These are phyloP conservation scores for Maconellicoccus hirsutus DNA, from an alignment of 1,140 invertebrate species.

Conservation along the genomic window DNA sequence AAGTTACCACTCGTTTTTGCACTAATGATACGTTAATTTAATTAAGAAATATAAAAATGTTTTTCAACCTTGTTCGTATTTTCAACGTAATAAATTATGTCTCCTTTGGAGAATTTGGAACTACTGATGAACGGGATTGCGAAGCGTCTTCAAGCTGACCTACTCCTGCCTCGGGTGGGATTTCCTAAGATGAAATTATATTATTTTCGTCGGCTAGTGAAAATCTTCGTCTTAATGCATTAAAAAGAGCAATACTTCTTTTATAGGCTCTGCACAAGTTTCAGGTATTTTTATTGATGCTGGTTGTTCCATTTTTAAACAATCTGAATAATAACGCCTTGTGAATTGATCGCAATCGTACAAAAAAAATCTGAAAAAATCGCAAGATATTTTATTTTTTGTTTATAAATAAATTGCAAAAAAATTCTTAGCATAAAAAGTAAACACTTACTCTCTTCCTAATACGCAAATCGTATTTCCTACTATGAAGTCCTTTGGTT, in stretches of 20 bases:
- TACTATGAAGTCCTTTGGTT: conserved; percentile 59
- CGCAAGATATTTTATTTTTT: no score
- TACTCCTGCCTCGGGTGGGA: conserved; percentile 54
- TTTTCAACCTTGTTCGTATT: conserved; percentile 14
- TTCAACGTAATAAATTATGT: conserved; percentile 1
- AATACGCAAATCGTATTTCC: conserved; percentile 55
- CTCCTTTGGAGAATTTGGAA: conserved; percentile 51
- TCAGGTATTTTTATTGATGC: conserved; percentile 19
- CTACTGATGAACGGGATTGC: conserved; percentile 50
- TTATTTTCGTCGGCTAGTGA: not conserved
- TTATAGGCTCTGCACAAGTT: not conserved
- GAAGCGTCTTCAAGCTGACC: conserved; percentile 62
- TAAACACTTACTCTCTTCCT: conserved; percentile 40
- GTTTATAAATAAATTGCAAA: no score
- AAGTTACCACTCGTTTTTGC: no score
- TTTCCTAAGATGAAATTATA: conserved; percentile 30
- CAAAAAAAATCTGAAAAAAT: conserved; percentile 47
- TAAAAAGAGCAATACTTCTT: not conserved
- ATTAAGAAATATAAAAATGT: no score
- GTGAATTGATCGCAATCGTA: conserved; percentile 71
- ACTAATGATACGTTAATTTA: no score
- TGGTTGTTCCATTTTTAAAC: conserved; percentile 31
- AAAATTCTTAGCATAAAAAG: no score
- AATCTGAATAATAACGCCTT: conserved; percentile 50
- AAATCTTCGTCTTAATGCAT: not conserved